Conservation (phyloP, 1,140 invertebrate genomes). For the Cephus cinctus region DNA sequence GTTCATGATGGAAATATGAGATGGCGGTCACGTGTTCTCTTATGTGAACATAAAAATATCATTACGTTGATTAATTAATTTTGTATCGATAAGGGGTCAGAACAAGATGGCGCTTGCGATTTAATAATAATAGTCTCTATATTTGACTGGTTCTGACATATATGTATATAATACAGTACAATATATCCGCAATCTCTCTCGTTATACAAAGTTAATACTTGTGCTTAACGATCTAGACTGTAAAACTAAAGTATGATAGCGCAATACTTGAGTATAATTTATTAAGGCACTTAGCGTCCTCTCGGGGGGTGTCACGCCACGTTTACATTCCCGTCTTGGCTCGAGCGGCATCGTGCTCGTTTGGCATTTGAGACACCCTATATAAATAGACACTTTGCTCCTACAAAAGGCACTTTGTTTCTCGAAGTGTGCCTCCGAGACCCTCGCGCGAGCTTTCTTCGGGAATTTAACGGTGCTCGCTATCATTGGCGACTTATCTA, state of each 20-base stretch:
- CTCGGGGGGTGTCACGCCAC: constrained; percentile 40
- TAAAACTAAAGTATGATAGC: constrained; percentile 17
- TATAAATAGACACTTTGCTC: constrained; percentile 49
- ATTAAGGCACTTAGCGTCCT: constrained; percentile 45
- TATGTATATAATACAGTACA: not conserved
- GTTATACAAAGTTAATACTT: not conserved
- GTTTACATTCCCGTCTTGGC: constrained; percentile 39
- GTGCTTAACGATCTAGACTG: not conserved
- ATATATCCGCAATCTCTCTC: no score
- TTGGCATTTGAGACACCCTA: constrained; percentile 41
- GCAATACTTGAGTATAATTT: constrained; percentile 32
- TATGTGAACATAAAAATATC: no score
- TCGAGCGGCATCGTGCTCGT: constrained; percentile 37
- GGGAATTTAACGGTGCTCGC: no score
- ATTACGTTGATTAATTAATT: no score
- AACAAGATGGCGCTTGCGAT: no score
- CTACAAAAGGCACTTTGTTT: constrained; percentile 46
- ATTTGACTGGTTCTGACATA: not conserved
- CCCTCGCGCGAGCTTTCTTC: no score
- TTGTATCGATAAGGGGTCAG: no score
- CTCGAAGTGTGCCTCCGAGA: constrained; percentile 13
- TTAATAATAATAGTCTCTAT: no score
- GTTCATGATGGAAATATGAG: not conserved
- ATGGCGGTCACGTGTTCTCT: not conserved
- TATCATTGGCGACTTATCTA: no score